Percentiles rank a stretch among this genome's conserved stretches.
Evolutionary conservation across 1,140 invertebrate species (phyloP).

Genomic region (Heterodera schachtii): DNA sequence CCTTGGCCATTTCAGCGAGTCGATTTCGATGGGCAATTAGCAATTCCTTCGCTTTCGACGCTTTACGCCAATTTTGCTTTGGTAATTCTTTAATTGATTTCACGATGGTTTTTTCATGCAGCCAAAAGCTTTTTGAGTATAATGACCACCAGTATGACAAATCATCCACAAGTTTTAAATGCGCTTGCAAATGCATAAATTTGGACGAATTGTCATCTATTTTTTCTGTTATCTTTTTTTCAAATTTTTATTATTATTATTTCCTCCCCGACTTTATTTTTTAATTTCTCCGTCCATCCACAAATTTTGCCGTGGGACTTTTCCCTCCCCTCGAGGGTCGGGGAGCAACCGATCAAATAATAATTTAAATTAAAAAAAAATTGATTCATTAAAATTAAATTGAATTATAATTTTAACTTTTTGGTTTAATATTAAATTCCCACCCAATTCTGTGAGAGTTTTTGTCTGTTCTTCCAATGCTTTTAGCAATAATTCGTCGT

Average conservation of each 20-base stretch:
- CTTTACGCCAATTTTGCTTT: neutral
- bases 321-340: too few species aligned
- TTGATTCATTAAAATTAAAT: too few species aligned
- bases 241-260: too few species aligned
- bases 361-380: too few species aligned
- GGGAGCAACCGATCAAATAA: too few species aligned
- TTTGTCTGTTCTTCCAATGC: neutral
- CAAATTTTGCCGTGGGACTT: too few species aligned
- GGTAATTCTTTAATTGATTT: neutral
- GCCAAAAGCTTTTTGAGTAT: neutral
- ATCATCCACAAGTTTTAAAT: neutral
- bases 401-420: too few species aligned
- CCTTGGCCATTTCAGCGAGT: neutral
- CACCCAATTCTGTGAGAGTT: neutral
- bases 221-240: too few species aligned
- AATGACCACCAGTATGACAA: neutral
- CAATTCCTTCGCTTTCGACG: neutral
- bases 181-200: too few species aligned
- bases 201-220: too few species aligned
- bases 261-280: too few species aligned
- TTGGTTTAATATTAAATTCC: neutral
- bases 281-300: too few species aligned
- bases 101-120: neutral
- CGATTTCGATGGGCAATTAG: neutral
- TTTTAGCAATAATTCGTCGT: neutral